A percentile compares a stretch with the other conserved stretches of the same genome.
Conservation (phyloP, 2,888 invertebrate species). For the Elegia similella region DNA sequence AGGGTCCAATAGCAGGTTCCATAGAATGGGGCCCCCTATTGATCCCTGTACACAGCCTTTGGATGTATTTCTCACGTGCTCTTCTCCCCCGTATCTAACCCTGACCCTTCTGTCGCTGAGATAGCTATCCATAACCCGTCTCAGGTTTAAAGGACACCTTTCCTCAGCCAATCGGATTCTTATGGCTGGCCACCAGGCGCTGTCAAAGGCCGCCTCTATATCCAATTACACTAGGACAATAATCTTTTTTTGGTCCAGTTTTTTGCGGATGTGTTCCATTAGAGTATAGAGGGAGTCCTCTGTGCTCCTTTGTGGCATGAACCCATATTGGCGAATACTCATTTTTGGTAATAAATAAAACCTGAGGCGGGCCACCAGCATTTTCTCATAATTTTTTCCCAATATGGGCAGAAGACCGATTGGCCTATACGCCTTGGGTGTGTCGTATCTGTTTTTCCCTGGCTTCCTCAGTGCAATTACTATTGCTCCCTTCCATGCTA, state of each 20-base stretch:
- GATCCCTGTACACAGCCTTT: not conserved
- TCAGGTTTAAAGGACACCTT: not conserved
- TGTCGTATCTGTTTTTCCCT: not conserved
- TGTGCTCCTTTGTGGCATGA: no score
- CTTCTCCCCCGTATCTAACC: constrained; percentile 3
- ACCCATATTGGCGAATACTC: no score
- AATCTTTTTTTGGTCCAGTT: not conserved
- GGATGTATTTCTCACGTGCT: not conserved
- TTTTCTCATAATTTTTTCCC: no score
- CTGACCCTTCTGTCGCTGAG: no score
- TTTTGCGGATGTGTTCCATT: not conserved
- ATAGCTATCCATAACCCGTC: not conserved
- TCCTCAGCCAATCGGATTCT: not conserved
- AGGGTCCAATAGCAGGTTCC: not conserved
- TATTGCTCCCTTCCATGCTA: not conserved
- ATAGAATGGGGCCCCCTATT: not conserved
- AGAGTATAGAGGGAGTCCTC: no score
- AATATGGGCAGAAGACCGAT: constrained; percentile 28
- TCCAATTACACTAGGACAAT: not conserved
- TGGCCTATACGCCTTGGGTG: not conserved
- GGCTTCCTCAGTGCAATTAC: not conserved
- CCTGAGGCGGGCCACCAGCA: no score
- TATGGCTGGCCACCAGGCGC: not conserved
- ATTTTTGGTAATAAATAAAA: no score
- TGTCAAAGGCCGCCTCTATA: no score